Evolutionary conservation across 1,140 invertebrate genomes (phyloP), one percentile per base, ranked within the genome.

Genomic region (Agrypnia vestita): DNA sequence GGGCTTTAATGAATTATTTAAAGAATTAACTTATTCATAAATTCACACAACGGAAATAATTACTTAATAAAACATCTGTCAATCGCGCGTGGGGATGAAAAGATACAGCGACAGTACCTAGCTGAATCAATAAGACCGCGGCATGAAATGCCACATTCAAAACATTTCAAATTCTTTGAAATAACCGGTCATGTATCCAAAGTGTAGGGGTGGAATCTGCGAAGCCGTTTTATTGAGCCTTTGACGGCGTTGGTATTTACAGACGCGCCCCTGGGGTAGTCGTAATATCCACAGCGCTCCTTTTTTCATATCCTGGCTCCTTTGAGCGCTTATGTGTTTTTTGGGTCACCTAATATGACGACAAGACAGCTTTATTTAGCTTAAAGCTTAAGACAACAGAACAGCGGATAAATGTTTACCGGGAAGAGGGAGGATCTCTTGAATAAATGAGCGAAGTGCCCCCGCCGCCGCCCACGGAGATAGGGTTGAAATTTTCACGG

Each of bases 401-500:
- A 35, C 25, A 35, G 76, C 71, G 72, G 76, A 79, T 81, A 81
- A 81, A 81, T 81, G 80, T 81, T 81, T 81, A 47, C 73, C 8
- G 67, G 79, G 62, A 80, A 64, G 59, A 69, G 44, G 74, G 73
- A 56, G 72, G 67, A 67, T 79, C 62, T 72, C 77, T 74, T 82
- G 81, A 82, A 82, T 82, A 79, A 82, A 82, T 82, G 81, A 82
- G 71, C 35, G 55, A 13, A 47, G 75, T 69, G 51, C 47, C 53
- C 21, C 43, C 56, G 64, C 76, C 74, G 71, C 78, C 74, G 59
- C 77, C 76, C 74, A 72, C 71, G 76, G 80, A 82, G 78, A 74
- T 72, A 82, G 78, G 71, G 75, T 76, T 80, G 77, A 82, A 82
- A 82, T 82, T 82, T 82, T 82, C 81, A 80, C 75, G 76, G 81